phyloP scores from a whole-genome alignment of 1,140 invertebrate species.

The Hypothenemus hampei region DNA sequence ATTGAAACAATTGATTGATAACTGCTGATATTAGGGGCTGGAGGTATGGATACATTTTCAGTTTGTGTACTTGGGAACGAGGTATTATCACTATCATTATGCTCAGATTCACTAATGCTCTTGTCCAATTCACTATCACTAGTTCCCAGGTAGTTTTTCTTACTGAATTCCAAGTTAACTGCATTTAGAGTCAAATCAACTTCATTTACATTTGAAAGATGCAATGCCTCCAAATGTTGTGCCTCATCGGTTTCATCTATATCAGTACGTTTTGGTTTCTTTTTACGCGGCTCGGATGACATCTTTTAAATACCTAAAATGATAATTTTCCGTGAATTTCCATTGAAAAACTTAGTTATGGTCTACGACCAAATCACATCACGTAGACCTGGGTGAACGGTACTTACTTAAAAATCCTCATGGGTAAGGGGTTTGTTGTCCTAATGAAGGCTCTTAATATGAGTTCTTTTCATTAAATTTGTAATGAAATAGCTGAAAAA shows the following conservation, averaged over 20 bases:
- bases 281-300: conserved; percentile 67
- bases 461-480: too few species aligned
- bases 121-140: conserved; percentile 34
- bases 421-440: too few species aligned
- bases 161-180: conserved; percentile 31
- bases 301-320: too few species aligned
- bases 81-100: conserved; percentile 16
- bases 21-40: conserved; percentile 35
- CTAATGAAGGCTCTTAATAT: too few species aligned
- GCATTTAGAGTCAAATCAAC: conserved; percentile 36
- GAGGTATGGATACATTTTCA: conserved; percentile 35
- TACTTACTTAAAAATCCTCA: too few species aligned
- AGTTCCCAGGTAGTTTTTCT: conserved; percentile 33
- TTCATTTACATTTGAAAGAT: conserved; percentile 41
- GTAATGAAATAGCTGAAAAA: too few species aligned
- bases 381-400: too few species aligned
- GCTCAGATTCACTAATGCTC: conserved; percentile 27
- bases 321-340: too few species aligned
- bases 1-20: conserved; percentile 6
- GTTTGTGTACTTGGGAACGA: conserved; percentile 18
- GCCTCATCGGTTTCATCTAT: conserved; percentile 52
- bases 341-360: too few species aligned
- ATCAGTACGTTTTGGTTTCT: conserved; percentile 61
- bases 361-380: too few species aligned
- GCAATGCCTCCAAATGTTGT: conserved; percentile 37